Base-by-base conservation (phyloP, 2,888 invertebrate genomes). In the Suillia variegata region DNA sequence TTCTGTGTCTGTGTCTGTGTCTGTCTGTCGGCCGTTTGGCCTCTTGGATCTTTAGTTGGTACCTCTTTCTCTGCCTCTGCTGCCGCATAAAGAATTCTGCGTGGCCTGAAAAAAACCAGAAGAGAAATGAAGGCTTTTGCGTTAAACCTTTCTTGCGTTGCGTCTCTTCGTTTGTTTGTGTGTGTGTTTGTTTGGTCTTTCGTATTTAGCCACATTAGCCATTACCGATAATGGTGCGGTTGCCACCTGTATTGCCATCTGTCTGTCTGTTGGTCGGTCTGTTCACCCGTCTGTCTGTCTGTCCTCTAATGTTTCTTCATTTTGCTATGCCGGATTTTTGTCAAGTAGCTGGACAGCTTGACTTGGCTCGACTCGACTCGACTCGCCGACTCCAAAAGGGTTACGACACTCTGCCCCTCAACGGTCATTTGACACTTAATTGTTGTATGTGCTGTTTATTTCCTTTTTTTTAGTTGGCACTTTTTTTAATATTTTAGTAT, bases 191-290 rank as follows among this genome's bases (percentile, higher is more conserved):
- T 45, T 45, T 45, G 4, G 45, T 45, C 18, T 18, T n/a, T n/a
- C n/a, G 45, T 17, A 8, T 45, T 20, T 18, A 20, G 10, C 18
- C 18, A 45, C 18, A n/a, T 53, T 10, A 21, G 47, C 50, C 75
- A 72, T 72, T 75, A 72, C 68, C 73, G 64, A 71, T 72, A 72
- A 74, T 72, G 75, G 72, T 71, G 59, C 73, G 62, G 73, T 73
- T 74, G 72, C 72, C 72, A 72, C 72, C 75, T 72, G 75, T 73
- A 63, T 75, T 72, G 73, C 21, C 45, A 18, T 45, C 45, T 17
- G 20, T 20, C 18, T 5, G 45, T 45, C 20, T 18, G 20, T 18
- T 17, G n/a, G n/a, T n/a, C n/a, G n/a, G n/a, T n/a, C 75, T 72
- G 75, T 73, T 63, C 73, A 75, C 72, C 21, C 45, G 6, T 45